phyloP scores from a whole-genome alignment of 2,797 vertebrate species.

The Anas acuta region DNA sequence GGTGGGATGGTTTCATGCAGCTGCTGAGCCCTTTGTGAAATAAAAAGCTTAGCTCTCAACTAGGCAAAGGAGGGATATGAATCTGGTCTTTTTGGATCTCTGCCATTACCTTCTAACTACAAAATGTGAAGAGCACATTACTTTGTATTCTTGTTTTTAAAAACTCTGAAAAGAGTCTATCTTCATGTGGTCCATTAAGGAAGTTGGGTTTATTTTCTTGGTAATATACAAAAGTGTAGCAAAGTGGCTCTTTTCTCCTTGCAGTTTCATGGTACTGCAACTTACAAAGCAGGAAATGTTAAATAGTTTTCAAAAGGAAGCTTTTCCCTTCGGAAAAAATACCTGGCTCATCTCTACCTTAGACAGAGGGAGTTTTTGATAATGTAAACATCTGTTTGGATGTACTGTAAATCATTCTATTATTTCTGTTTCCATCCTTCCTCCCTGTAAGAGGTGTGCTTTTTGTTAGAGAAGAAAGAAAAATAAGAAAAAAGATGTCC shows the following conservation, averaged over 20 bases:
- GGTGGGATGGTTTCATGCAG: background rate
- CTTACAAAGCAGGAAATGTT: background rate
- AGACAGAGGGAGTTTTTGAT: background rate
- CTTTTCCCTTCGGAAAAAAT: background rate
- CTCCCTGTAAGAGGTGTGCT: background rate
- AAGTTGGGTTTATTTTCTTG: background rate
- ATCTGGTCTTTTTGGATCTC: rapidly evolving
- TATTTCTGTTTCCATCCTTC: background rate
- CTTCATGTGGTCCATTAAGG: background rate
- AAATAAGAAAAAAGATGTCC: background rate
- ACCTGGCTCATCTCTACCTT: background rate
- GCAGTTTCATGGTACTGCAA: background rate
- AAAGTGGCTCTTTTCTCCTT: background rate
- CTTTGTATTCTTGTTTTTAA: background rate
- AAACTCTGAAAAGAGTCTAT: background rate
- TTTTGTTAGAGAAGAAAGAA: background rate
- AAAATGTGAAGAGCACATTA: background rate
- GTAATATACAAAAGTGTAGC: background rate
- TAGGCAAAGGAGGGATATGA: background rate
- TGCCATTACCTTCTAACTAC: background rate
- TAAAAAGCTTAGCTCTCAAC: background rate
- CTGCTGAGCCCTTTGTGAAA: background rate
- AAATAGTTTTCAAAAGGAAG: background rate
- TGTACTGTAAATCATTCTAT: background rate
- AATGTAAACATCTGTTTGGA: background rate